Evolutionary conservation across 2,888 invertebrate species (phyloP).

Genomic region (Mermis nigrescens): DNA sequence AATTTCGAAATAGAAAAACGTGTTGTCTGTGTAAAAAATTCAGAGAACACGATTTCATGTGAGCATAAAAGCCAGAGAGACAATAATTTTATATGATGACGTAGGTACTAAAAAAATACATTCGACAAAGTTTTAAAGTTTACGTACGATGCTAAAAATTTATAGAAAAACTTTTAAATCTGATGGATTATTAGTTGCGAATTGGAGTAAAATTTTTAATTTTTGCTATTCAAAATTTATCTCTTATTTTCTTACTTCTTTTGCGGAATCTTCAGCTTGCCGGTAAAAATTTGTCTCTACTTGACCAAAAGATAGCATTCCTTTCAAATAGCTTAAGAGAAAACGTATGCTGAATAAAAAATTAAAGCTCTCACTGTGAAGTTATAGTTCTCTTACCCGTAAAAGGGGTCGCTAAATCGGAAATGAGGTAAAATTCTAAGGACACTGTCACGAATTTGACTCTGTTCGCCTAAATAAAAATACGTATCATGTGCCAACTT

Average conservation of each 20-base stretch:
- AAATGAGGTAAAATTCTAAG: slow-evolving; percentile 36
- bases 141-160: no score
- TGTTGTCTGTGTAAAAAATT: no score
- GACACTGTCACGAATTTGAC: slow-evolving; percentile 36
- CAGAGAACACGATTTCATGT: no score
- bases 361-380: neutral
- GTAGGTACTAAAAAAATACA: no score
- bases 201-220: no score
- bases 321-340: slow-evolving; percentile 35
- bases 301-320: slow-evolving; percentile 40
- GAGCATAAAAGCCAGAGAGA: no score
- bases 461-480: slow-evolving; percentile 37
- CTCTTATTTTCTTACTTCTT: slow-evolving; percentile 22
- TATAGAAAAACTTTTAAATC: no score
- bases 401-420: slow-evolving; percentile 33
- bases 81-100: no score
- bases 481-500: slow-evolving; percentile 38
- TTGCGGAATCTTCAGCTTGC: slow-evolving; percentile 34
- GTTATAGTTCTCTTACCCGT: slow-evolving; percentile 28
- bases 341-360: neutral
- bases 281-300: slow-evolving; percentile 36
- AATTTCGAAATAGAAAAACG: no score
- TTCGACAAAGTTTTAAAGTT: no score
- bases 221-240: no score
- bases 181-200: no score